Percentiles rank a stretch among this genome's conserved stretches.
These are phyloP conservation scores for Prolemur simus DNA, from an alignment of 2,113 vertebrate genomes.

Conservation along the genomic window DNA sequence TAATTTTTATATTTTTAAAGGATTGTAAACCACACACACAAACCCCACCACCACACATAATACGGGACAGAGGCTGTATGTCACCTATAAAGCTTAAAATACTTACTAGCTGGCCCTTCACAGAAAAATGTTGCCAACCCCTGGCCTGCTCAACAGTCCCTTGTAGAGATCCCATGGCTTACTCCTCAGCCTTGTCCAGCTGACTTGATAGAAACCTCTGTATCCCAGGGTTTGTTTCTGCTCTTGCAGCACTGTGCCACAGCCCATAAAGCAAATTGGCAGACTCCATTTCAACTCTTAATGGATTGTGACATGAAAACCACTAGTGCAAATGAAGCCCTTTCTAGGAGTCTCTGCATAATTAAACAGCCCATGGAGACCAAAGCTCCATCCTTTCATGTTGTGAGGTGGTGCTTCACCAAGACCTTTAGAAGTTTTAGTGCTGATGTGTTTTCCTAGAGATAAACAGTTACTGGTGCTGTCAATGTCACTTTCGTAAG, in stretches of 20 bases:
- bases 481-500: constrained; percentile 32
- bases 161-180: neutral
- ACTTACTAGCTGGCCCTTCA: neutral
- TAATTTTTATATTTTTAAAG: neutral
- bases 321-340: neutral
- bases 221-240: neutral
- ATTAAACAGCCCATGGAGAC: neutral
- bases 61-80: neutral
- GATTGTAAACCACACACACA: neutral
- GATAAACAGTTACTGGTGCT: constrained; percentile 28
- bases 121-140: neutral
- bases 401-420: neutral
- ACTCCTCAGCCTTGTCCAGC: neutral
- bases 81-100: neutral
- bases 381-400: neutral
- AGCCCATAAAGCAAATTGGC: neutral
- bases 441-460: constrained; percentile 37
- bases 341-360: constrained; percentile 39
- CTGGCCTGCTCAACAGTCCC: neutral
- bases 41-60: neutral
- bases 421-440: constrained; percentile 33
- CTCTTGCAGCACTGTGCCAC: neutral
- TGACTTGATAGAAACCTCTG: neutral
- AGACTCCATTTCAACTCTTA: constrained; percentile 28
- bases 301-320: constrained; percentile 50